Base-by-base conservation (phyloP, 2,113 vertebrate species). In the Hyaena hyaena region DNA sequence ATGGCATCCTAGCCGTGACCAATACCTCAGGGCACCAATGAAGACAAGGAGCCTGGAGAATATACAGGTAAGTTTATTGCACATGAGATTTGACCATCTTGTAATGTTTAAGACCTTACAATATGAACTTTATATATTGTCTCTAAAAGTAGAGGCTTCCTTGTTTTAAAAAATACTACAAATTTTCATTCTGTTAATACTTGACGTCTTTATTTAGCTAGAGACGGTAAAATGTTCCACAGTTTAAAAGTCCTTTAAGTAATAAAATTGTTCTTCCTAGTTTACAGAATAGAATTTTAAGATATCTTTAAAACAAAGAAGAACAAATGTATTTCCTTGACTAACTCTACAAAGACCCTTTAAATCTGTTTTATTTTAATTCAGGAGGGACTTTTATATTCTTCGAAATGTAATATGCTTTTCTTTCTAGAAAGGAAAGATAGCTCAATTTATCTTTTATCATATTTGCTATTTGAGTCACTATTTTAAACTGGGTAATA, bases 151-250 rank as follows among this genome's bases (percentile, higher is more conserved):
- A 17, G 31, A 93, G n/a, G 12, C 23, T 6, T 28, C 50, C 61
- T 95, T 83, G 43, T 74, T 95, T 97, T 95, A 77, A 85, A 93
- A 96, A 97, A 48, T 23, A 43, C n/a, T 58, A 88, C 45, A 77
- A 87, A 80, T 77, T 94, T 97, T 87, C 92, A 82, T 39, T 92
- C 39, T 81, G 3, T 68, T 93, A 85, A 53, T 88, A 88, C 39
- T 81, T 73, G 69, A 96, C 43, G 4, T 31, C 16, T 86, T 93
- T 82, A 89, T 87, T 95, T 95, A 84, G 83, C 53, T 35, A 89
- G n/a, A 73, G 19, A 83, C 23, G 91, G 14, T 45, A 87, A 97
- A 94, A 85, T 80, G 2, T 77, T 39, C 24, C 45, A 48, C 5
- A 65, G 4, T 92, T 96, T 69, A 90, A 95, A 90, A 94, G 5